These are phyloP conservation scores for Amphipyra berbera DNA, from an alignment of 2,888 invertebrate species.

Conservation along the genomic window DNA sequence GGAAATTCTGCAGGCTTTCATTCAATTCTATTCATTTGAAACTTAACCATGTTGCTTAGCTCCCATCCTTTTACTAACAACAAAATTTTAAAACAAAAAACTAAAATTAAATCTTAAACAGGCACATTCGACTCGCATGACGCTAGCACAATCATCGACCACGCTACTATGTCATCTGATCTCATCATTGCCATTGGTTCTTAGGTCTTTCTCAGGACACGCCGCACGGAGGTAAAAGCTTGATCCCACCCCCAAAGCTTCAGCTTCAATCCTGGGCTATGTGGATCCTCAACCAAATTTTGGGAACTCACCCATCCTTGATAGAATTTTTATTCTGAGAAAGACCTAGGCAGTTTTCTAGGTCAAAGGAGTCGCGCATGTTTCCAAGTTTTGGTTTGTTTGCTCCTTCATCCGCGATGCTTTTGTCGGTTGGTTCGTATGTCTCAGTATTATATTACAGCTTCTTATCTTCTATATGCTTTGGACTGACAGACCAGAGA, in stretches of 20 bases:
- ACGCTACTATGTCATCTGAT: constrained; percentile 80
- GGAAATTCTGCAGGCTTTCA: not conserved
- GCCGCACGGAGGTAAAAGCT: constrained; percentile 87
- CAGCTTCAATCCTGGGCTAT: constrained; percentile 83
- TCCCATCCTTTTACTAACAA: constrained; percentile 40
- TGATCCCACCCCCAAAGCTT: constrained; percentile 82
- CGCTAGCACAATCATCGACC: constrained; percentile 78
- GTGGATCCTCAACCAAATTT: constrained; percentile 86
- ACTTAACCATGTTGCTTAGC: constrained; percentile 41
- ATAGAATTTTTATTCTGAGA: constrained; percentile 79
- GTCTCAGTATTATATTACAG: constrained; percentile 66
- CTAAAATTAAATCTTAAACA: constrained; percentile 56
- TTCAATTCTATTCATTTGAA: not conserved
- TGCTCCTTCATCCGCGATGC: constrained; percentile 81
- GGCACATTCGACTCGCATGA: constrained; percentile 83
- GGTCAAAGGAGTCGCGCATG: constrained; percentile 87
- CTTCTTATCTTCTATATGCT: constrained; percentile 45
- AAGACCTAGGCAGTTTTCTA: constrained; percentile 88
- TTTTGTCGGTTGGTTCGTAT: constrained; percentile 77
- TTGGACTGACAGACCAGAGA: constrained; percentile 37
- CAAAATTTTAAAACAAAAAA: constrained; percentile 30
- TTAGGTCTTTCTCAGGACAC: constrained; percentile 90
- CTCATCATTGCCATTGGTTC: constrained; percentile 87
- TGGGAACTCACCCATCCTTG: constrained; percentile 73
- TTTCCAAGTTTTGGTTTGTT: constrained; percentile 89